Percentiles rank a stretch among this genome's conserved stretches.
These are phyloP conservation scores for Coranthus polyacanthus DNA, from an alignment of 2,797 vertebrate species.

Conservation along the genomic window DNA sequence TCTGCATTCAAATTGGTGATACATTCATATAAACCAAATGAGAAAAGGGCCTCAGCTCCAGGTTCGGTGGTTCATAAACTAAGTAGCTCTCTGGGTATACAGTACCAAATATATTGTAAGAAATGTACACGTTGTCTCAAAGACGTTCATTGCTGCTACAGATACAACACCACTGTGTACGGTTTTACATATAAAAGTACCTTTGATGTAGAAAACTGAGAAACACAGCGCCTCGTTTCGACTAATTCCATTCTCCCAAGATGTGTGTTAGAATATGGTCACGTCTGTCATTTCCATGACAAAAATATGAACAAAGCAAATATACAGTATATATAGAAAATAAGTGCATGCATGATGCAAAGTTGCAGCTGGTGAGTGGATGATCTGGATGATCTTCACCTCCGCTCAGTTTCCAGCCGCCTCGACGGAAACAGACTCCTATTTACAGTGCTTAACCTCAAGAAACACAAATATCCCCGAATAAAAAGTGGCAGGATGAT, in stretches of 20 bases:
- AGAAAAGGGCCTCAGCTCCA: constrained; percentile 28
- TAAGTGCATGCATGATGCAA: constrained; percentile 73
- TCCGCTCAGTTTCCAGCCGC: constrained; percentile 18
- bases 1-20: constrained; percentile 13
- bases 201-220: constrained; percentile 34
- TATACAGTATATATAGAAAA: constrained; percentile 38
- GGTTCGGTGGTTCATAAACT: constrained; percentile 11
- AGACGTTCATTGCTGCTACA: constrained; percentile 37
- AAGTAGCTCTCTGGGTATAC: constrained; percentile 21
- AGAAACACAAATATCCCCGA: constrained; percentile 31
- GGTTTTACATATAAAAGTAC: constrained; percentile 41
- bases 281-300: constrained; percentile 13
- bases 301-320: constrained; percentile 23
- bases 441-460: constrained; percentile 53
- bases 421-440: constrained; percentile 24
- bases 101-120: constrained; percentile 46
- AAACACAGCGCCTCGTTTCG: constrained; percentile 34
- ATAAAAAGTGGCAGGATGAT: constrained; percentile 28
- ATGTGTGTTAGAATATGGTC: constrained; percentile 38
- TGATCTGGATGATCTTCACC: constrained; percentile 12
- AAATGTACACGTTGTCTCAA: constrained; percentile 51
- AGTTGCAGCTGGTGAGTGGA: constrained; percentile 35
- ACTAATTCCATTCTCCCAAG: constrained; percentile 25
- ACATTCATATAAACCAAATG: constrained; percentile 7
- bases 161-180: constrained; percentile 20